Percentiles rank a stretch among this genome's conserved stretches.
Evolutionary conservation across 2,888 invertebrate genomes (phyloP).

Genomic region (Cheiracanthium punctorium): DNA sequence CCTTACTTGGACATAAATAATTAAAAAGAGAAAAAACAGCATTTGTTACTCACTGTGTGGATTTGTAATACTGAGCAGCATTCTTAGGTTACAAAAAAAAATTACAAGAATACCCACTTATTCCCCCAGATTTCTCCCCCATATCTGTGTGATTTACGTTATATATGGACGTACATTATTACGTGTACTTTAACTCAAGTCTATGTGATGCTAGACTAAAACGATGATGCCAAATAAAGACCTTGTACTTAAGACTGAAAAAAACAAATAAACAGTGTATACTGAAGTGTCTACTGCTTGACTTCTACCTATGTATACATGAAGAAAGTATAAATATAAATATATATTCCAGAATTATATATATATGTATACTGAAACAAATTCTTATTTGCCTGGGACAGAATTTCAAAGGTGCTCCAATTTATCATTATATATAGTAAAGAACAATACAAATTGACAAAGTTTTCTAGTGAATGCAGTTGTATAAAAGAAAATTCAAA

Average conservation of each 20-base stretch:
- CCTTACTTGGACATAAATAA: constrained; percentile 23
- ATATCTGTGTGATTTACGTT: constrained; percentile 59
- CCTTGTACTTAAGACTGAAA: constrained; percentile 15
- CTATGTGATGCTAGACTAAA: constrained; percentile 28
- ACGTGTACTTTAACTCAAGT: constrained; percentile 47
- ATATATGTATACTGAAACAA: constrained; percentile 56
- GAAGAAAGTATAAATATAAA: constrained; percentile 35
- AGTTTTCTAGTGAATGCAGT: constrained; percentile 47
- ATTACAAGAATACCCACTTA: constrained; percentile 36
- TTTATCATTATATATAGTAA: constrained; percentile 59
- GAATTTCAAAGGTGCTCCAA: constrained; percentile 67
- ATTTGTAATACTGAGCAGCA: constrained; percentile 57
- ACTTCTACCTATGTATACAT: constrained; percentile 55
- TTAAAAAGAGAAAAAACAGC: too few relatives aligned
- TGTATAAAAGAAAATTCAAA: constrained; percentile 22
- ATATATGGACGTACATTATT: constrained; percentile 22
- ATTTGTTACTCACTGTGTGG: not conserved
- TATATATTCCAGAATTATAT: constrained; percentile 41
- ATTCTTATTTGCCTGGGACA: constrained; percentile 64
- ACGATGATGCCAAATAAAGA: constrained; percentile 61
- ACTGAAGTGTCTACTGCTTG: constrained; percentile 26
- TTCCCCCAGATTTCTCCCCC: constrained; percentile 32
- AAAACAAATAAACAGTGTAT: constrained; percentile 15
- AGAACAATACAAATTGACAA: constrained; percentile 42
- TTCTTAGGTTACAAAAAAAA: constrained; percentile 38